Evolutionary conservation across 2,888 invertebrate genomes (phyloP).

Genomic region (Philereme vetulata): DNA sequence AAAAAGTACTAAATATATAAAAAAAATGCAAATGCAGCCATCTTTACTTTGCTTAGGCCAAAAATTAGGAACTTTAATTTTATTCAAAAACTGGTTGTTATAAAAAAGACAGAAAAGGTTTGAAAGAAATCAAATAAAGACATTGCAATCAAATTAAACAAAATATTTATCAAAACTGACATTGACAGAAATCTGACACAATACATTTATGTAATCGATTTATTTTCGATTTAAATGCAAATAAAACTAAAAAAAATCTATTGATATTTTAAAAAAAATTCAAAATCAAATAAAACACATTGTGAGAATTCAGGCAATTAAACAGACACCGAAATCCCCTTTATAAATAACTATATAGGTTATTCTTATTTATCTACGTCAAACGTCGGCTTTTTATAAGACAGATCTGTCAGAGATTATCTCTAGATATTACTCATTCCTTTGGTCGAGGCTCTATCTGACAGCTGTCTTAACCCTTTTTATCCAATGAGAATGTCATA

Average conservation of each 20-base stretch:
- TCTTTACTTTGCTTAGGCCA: too few relatives aligned
- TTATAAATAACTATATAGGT: conserved; percentile 69
- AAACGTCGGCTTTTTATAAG: conserved; percentile 79
- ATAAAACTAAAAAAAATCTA: conserved; percentile 5
- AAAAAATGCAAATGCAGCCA: too few relatives aligned
- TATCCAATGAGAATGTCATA: conserved; percentile 80
- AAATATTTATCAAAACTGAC: too few relatives aligned
- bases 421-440: conserved; percentile 76
- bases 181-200: conserved; percentile 1
- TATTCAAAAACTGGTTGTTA: too few relatives aligned
- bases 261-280: background rate
- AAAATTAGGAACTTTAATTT: too few relatives aligned
- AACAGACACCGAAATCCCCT: conserved; percentile 70
- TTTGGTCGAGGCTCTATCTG: conserved; percentile 76
- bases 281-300: conserved; percentile 51
- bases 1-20: too few relatives aligned
- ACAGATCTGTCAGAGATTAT: conserved; percentile 83
- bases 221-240: conserved; percentile 18
- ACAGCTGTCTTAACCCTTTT: conserved; percentile 83
- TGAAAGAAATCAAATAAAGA: too few relatives aligned
- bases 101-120: too few relatives aligned
- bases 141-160: too few relatives aligned
- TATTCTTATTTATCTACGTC: conserved; percentile 79
- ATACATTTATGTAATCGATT: conserved; percentile 3
- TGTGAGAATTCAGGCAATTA: conserved; percentile 83